Evolutionary conservation across 2,113 vertebrate species (phyloP), one percentile per base, ranked within the genome.

Genomic region (Narcine bancroftii): DNA sequence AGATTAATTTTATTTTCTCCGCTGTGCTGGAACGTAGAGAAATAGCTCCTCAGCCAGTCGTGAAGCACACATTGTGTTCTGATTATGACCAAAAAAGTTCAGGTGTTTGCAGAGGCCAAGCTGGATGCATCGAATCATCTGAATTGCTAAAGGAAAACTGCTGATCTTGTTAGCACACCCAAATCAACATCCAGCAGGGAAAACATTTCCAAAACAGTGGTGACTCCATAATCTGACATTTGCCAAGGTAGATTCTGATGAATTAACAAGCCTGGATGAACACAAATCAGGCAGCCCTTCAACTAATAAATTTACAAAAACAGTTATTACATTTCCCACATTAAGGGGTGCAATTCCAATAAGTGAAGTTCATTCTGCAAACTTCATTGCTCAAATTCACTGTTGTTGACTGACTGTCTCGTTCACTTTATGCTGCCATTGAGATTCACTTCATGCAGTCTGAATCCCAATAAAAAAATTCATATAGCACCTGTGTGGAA

Each of bases 191-290:
- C 87, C 87, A 91, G 21, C 3, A 39, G 60, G 87, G n/a, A 69
- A 42, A 69, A 71, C 63, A 91, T 91, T 91, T 91, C 65, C 65
- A 91, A 87, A 91, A 91, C 89, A 91, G 89, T 91, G 89, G 89
- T 91, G 89, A 91, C 63, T 91, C 89, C 89, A 91, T 91, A 91
- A 91, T 91, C 63, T 91, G 89, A 91, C 89, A 91, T 91, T 91
- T 91, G 89, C 89, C 89, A 91, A 91, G 89, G 89, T 91, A 91
- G 89, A 91, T 91, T 91, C 65, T 91, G 63, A 69, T 91, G 89
- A 65, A 91, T 42, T 69, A 56, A 91, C 65, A 91, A 91, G 89
- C 63, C 89, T 91, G 89, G 63, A 69, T 91, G 89, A 69, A 69
- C 89, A 91, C 63, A 66, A 91, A 91, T 91, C 89, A 91, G 89